These are phyloP conservation scores for Branchellion lobata DNA, from an alignment of 2,888 invertebrate species.

Conservation along the genomic window DNA sequence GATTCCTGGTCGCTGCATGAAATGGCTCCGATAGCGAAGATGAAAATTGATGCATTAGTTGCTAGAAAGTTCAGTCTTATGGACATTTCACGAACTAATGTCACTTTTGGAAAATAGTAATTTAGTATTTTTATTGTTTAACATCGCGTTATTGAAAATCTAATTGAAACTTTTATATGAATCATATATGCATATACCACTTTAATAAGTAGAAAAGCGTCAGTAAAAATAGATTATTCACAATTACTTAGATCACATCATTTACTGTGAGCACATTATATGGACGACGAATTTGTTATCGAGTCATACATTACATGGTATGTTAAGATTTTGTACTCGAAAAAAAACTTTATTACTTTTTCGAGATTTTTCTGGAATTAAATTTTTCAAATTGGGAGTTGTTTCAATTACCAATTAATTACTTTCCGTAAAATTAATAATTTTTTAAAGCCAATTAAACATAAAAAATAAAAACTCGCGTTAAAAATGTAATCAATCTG, in stretches of 20 bases:
- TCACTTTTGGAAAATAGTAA: neutral
- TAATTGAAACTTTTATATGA: neutral
- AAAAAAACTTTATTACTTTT: conserved; percentile 11
- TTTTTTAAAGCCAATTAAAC: no score
- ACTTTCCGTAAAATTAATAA: no score
- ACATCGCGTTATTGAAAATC: conserved; percentile 6
- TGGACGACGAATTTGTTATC: neutral
- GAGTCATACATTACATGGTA: neutral
- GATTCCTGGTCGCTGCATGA: no score
- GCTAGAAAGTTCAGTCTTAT: no score
- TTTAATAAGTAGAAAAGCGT: neutral
- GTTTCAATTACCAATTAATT: neutral
- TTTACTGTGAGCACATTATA: neutral
- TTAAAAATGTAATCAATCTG: no score
- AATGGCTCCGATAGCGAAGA: no score
- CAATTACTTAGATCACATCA: neutral
- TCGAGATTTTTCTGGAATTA: conserved; percentile 20
- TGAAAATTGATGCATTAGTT: no score
- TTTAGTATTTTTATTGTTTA: conserved; percentile 6
- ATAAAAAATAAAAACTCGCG: no score
- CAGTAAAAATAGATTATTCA: neutral
- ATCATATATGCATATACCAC: neutral
- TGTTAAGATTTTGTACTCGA: conserved; percentile 18
- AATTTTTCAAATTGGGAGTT: conserved; percentile 1
- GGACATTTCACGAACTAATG: no score